phyloP scores from a whole-genome alignment of 2,113 vertebrate genomes.

The Felis chaus region DNA sequence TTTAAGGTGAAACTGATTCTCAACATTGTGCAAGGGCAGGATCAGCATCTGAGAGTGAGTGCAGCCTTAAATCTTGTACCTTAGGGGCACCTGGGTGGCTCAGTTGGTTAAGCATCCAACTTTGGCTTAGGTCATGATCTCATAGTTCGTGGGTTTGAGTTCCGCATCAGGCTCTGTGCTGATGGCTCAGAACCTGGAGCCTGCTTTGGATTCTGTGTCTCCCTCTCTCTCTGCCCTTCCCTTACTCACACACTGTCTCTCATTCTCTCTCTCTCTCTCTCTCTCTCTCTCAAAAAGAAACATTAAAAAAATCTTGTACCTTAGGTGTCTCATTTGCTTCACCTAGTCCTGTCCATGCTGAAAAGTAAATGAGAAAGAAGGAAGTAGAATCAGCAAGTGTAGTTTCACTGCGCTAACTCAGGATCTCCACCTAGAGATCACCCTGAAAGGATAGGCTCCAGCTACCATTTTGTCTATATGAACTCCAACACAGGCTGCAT shows the following conservation, averaged over 20 bases:
- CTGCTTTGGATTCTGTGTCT: too few species aligned
- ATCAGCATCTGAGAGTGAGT: neutral
- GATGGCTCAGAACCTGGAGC: too few species aligned
- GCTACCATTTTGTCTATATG: neutral
- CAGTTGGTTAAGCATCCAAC: too few species aligned
- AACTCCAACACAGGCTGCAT: neutral
- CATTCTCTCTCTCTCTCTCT: too few species aligned
- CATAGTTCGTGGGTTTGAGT: too few species aligned
- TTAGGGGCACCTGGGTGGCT: too few species aligned
- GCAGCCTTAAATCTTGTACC: neutral
- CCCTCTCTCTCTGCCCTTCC: too few species aligned
- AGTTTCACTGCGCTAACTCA: neutral
- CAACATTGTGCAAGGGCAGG: neutral
- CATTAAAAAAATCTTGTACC: too few species aligned
- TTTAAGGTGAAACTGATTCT: neutral
- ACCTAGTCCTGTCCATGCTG: neutral
- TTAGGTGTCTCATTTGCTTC: neutral
- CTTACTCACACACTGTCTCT: too few species aligned
- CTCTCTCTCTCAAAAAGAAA: too few species aligned
- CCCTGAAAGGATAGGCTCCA: neutral
- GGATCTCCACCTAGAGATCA: neutral
- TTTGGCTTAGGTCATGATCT: too few species aligned
- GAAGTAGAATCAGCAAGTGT: neutral
- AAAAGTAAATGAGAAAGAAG: neutral
- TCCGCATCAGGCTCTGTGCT: too few species aligned